A percentile compares a stretch with the other conserved stretches of the same genome.
phyloP scores from a whole-genome alignment of 2,888 invertebrate species.

The Zonitis immaculata region DNA sequence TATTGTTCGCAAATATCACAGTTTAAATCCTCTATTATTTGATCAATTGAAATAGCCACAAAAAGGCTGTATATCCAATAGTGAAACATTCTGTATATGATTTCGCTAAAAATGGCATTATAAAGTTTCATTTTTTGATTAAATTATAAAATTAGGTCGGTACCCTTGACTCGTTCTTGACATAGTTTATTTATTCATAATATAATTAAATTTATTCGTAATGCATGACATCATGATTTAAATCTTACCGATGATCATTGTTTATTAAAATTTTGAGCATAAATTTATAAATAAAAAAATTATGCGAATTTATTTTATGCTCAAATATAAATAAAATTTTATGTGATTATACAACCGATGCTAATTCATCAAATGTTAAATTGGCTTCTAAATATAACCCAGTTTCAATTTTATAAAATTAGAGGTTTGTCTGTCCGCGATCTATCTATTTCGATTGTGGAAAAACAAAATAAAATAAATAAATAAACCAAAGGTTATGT shows the following conservation, averaged over 20 bases:
- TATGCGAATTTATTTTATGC: not conserved
- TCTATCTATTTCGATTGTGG: not conserved
- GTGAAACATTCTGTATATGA: too few species aligned
- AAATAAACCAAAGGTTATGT: not conserved
- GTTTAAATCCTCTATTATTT: too few species aligned
- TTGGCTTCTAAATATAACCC: not conserved
- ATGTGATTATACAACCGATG: not conserved
- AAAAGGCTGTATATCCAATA: too few species aligned
- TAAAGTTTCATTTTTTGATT: too few species aligned
- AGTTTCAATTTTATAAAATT: not conserved
- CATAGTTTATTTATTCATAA: not conserved
- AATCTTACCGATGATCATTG: conserved; percentile 28
- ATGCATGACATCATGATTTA: conserved; percentile 33
- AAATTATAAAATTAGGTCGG: too few species aligned
- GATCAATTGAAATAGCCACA: too few species aligned
- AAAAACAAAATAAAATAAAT: not conserved
- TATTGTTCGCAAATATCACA: too few species aligned
- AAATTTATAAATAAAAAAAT: not conserved
- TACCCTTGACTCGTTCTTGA: not conserved
- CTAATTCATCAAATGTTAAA: conserved; percentile 1
- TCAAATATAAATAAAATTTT: too few species aligned
- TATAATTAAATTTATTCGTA: not conserved
- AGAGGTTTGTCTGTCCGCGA: not conserved
- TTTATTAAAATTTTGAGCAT: conserved; percentile 26
- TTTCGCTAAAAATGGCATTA: too few species aligned